Conservation (phyloP, 2,797 vertebrate genomes). For the Caiman crocodilus region DNA sequence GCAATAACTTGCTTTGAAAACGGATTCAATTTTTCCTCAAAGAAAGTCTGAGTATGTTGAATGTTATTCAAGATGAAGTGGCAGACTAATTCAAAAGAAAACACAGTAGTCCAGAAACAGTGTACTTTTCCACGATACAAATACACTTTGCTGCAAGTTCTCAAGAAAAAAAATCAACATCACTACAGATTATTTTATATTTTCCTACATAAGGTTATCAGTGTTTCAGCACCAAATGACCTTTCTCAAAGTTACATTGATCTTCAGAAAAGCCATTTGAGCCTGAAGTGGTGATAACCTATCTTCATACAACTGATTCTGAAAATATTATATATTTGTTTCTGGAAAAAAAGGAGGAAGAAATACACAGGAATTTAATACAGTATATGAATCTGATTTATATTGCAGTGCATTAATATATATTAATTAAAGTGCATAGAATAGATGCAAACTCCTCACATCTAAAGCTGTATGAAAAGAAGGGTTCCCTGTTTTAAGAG, state of each 20-base stretch:
- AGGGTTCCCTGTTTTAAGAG: background rate
- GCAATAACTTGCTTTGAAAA: constrained; percentile 1
- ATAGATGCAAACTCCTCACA: background rate
- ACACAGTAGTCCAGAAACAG: background rate
- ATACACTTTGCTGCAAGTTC: background rate
- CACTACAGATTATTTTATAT: background rate
- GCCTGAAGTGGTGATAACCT: constrained; percentile 2
- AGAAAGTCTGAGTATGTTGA: background rate
- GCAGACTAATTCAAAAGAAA: constrained; percentile 10
- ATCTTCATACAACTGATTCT: background rate
- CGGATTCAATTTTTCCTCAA: constrained; percentile 37
- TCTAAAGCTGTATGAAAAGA: background rate
- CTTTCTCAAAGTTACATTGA: constrained; percentile 25
- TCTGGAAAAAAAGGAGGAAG: background rate
- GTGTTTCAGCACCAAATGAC: constrained; percentile 40
- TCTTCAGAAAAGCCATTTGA: constrained; percentile 44
- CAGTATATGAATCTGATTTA: background rate
- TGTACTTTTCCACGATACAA: background rate
- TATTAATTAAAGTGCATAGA: background rate
- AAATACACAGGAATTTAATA: background rate
- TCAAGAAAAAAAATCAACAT: background rate
- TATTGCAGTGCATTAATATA: background rate
- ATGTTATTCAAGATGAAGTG: background rate
- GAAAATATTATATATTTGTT: constrained; percentile 4
- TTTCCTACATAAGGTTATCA: constrained; percentile 12